A percentile compares a stretch with the other conserved stretches of the same genome.
phyloP scores from a whole-genome alignment of 2,797 vertebrate species.

The Hipposideros larvatus region DNA sequence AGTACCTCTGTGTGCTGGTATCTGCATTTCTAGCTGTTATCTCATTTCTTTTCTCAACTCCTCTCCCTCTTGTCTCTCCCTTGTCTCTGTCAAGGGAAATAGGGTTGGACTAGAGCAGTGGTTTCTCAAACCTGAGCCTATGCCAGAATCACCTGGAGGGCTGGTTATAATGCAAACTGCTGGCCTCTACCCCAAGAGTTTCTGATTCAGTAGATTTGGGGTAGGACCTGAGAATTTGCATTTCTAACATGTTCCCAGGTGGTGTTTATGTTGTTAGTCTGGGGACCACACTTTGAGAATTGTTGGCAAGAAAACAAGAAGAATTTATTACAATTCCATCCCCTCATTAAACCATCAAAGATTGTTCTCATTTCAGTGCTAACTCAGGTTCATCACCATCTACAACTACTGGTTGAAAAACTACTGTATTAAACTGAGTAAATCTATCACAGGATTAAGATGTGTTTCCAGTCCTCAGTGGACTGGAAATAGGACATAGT shows the following conservation, averaged over 20 bases:
- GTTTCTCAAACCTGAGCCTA: background rate
- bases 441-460: background rate
- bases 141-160: background rate
- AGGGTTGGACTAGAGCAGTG: background rate
- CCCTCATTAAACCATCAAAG: background rate
- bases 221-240: background rate
- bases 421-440: background rate
- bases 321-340: background rate
- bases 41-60: background rate
- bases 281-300: background rate
- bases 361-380: background rate
- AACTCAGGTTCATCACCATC: background rate
- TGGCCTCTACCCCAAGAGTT: rapidly evolving
- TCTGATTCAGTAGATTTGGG: background rate
- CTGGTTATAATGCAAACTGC: too few relatives aligned
- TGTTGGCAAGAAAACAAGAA: background rate
- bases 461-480: background rate
- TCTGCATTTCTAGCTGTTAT: background rate
- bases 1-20: background rate
- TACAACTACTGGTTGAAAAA: background rate
- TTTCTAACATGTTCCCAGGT: background rate
- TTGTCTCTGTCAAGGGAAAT: background rate
- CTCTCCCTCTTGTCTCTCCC: background rate
- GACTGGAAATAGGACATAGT: background rate
- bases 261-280: background rate